Evolutionary conservation across 2,888 invertebrate species (phyloP), one percentile per base, ranked within the genome.

Genomic region (Drosophila meridiana): DNA sequence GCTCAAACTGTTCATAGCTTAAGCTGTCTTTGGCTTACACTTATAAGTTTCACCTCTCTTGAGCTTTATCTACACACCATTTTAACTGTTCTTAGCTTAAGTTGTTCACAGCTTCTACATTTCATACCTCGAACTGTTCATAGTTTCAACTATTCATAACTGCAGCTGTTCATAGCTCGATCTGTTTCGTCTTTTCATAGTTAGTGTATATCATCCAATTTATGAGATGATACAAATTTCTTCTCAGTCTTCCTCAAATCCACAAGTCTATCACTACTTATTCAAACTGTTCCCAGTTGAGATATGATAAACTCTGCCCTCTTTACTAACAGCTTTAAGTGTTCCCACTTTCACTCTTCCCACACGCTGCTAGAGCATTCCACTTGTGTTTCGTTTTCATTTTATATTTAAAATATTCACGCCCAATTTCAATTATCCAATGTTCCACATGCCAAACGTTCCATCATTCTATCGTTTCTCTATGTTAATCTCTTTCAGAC

Each of bases 401-500:
- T 20, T 8, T 20, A 20, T 26, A 3, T 20, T 7, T 7, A 4
- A 20, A 11, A 4, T 13, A 45, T 13, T 26, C 26, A 0, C 2
- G 6, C 7, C 2, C 11, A 11, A 3, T 45, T 13, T 11, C 30
- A 1, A 8, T 8, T 14, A 8, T n/a, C 32, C 3, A 4, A 8
- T 45, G 28, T 13, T 45, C 53, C 43, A 53, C 26, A 20, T 53
- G 14, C 7, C 14, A 52, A 20, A 20, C 20, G 20, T 20, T 20
- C 20, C 20, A 20, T 20, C 0, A 20, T 20, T 2, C 14, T 13
- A 13, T 38, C 20, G 32, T 43, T 43, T 48, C 48, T 5, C 3
- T 20, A 20, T 20, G 20, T 20, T 20, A 20, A 20, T 4, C 26
- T 30, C 5, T 42, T 32, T 2, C 36, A 87, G 87, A 61, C 75